phyloP scores from a whole-genome alignment of 2,888 invertebrate species.

The Penaeus monodon region DNA sequence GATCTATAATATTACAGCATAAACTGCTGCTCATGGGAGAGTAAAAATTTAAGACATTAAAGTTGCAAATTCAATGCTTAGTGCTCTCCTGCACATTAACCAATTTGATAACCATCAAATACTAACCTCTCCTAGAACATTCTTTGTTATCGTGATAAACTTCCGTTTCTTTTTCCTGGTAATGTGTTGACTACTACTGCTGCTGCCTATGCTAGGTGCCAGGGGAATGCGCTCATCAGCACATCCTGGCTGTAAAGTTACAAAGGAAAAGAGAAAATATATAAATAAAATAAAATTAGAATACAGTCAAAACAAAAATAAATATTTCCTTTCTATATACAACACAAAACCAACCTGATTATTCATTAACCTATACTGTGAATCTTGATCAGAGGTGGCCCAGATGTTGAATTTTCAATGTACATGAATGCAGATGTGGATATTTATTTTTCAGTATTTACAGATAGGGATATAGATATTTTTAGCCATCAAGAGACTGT shows the following conservation, averaged over 20 bases:
- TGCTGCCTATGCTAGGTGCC: conserved; percentile 11
- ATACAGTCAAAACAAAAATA: neutral
- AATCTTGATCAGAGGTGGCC: no score
- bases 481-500: no score
- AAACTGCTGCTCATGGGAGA: no score
- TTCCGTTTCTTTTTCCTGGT: conserved; percentile 52
- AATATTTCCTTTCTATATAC: neutral
- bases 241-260: conserved; percentile 25
- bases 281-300: neutral
- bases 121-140: conserved; percentile 52
- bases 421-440: no score
- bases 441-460: no score
- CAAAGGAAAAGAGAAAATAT: no score
- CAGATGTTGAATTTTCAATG: no score
- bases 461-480: no score
- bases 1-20: no score
- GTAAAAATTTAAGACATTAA: no score
- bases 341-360: neutral
- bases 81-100: neutral
- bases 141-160: conserved; percentile 53
- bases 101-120: neutral
- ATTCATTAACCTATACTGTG: no score
- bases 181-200: neutral
- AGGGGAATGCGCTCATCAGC: conserved; percentile 36
- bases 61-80: no score